These are phyloP conservation scores for Cephus sareptanus DNA, from an alignment of 2,888 invertebrate genomes.

Conservation along the genomic window DNA sequence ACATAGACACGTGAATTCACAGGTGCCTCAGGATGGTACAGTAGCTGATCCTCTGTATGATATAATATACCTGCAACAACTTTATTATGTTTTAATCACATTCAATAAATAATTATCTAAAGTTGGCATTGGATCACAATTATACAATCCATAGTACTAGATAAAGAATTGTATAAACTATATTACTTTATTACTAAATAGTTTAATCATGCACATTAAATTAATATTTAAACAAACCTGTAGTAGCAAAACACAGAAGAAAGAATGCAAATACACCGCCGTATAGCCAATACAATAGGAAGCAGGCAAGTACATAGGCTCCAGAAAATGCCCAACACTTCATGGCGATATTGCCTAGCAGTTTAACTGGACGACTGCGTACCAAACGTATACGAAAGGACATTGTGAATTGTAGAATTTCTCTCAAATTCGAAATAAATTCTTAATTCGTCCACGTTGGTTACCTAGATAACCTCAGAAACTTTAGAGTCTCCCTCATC, in stretches of 20 bases:
- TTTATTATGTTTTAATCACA: constrained; percentile 5
- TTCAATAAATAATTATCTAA: not conserved
- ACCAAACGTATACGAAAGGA: constrained; percentile 50
- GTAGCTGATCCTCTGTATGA: constrained; percentile 84
- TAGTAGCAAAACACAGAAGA: constrained; percentile 76
- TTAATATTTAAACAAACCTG: constrained; percentile 67
- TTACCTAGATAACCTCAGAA: constrained; percentile 18
- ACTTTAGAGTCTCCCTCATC: constrained; percentile 9
- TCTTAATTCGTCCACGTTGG: constrained; percentile 7
- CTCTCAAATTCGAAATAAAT: not conserved
- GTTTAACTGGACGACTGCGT: constrained; percentile 62
- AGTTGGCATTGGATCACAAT: not conserved
- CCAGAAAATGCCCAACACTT: constrained; percentile 84
- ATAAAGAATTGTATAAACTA: not conserved
- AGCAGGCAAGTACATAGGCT: constrained; percentile 78
- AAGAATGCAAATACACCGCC: constrained; percentile 80
- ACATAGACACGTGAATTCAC: constrained; percentile 89
- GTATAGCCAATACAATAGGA: constrained; percentile 85
- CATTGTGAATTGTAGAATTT: constrained; percentile 35
- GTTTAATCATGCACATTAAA: not conserved
- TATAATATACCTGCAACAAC: constrained; percentile 79
- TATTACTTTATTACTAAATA: not conserved
- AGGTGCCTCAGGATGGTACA: constrained; percentile 92
- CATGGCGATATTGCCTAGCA: constrained; percentile 70
- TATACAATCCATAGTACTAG: not conserved